Percentiles rank a stretch among this genome's conserved stretches.
Evolutionary conservation across 2,888 invertebrate species (phyloP).

Genomic region (Dusona sp.): DNA sequence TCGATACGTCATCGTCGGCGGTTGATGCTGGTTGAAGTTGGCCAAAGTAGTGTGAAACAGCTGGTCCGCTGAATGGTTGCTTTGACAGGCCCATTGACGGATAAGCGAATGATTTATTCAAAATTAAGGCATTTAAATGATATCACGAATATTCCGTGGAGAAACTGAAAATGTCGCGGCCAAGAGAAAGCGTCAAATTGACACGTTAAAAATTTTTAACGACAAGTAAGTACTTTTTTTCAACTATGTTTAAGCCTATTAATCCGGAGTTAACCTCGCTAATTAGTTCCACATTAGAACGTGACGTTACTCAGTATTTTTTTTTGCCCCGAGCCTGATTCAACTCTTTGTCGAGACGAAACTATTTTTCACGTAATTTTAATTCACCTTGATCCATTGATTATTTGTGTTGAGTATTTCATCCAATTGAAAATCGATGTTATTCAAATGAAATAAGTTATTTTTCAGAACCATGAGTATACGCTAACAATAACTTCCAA

Average conservation of each 20-base stretch:
- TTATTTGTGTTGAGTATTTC: background rate
- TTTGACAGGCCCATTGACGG: constrained; percentile 80
- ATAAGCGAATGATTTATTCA: constrained; percentile 83
- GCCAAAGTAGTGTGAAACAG: constrained; percentile 58
- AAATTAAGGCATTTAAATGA: constrained; percentile 83
- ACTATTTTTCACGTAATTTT: background rate
- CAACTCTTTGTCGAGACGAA: constrained; percentile 3
- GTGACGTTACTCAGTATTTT: constrained; percentile 45
- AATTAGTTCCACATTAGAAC: constrained; percentile 62
- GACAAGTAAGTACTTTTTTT: constrained; percentile 88
- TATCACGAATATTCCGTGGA: constrained; percentile 84
- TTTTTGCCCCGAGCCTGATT: constrained; percentile 34
- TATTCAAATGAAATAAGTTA: background rate
- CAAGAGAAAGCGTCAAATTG: constrained; percentile 90
- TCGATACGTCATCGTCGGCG: constrained; percentile 10
- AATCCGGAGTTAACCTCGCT: constrained; percentile 73
- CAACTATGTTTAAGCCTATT: constrained; percentile 66
- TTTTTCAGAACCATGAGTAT: background rate
- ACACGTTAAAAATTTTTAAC: constrained; percentile 93
- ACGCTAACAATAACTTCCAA: background rate
- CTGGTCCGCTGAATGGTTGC: constrained; percentile 72
- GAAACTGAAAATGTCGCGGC: constrained; percentile 84
- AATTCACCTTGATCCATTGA: background rate
- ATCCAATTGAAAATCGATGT: background rate
- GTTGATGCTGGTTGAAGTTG: constrained; percentile 17